phyloP scores from a whole-genome alignment of 2,888 invertebrate species.

The Noctua janthe region DNA sequence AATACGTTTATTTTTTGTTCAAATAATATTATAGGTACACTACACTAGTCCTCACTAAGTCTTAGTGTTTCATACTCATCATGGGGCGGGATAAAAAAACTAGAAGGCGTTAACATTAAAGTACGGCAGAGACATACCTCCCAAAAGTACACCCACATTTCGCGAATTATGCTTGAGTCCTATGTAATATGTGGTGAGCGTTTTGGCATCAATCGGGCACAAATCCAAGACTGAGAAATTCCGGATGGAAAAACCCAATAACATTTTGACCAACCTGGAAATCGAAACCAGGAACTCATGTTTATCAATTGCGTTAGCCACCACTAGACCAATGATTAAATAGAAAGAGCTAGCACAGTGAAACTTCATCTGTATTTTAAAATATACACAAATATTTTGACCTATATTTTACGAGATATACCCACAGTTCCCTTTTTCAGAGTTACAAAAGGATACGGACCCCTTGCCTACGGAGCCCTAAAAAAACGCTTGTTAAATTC shows the following conservation, averaged over 20 bases:
- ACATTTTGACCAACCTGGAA: not conserved
- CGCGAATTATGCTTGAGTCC: not conserved
- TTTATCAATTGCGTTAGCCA: not conserved
- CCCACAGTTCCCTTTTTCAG: not conserved
- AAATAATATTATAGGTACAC: not conserved
- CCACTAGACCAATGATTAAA: not conserved
- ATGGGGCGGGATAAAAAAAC: not conserved
- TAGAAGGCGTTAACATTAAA: not conserved
- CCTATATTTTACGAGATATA: not conserved
- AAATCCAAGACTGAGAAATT: not conserved
- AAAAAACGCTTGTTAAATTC: constrained; percentile 50
- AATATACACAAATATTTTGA: not conserved
- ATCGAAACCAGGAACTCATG: not conserved
- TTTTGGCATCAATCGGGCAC: not conserved
- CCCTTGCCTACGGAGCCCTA: not conserved
- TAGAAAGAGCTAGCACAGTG: not conserved
- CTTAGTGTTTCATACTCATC: not conserved
- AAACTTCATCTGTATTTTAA: not conserved
- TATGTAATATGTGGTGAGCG: not conserved
- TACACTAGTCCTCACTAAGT: not conserved
- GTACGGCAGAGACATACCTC: not conserved
- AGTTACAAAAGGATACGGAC: not conserved
- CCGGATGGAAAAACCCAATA: not conserved
- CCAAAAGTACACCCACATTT: not conserved
- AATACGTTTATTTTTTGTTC: too few species aligned